Base-by-base conservation (phyloP, 37 sponge, comb jelly and placozoan genomes). In the Mnemiopsis leidyi region DNA sequence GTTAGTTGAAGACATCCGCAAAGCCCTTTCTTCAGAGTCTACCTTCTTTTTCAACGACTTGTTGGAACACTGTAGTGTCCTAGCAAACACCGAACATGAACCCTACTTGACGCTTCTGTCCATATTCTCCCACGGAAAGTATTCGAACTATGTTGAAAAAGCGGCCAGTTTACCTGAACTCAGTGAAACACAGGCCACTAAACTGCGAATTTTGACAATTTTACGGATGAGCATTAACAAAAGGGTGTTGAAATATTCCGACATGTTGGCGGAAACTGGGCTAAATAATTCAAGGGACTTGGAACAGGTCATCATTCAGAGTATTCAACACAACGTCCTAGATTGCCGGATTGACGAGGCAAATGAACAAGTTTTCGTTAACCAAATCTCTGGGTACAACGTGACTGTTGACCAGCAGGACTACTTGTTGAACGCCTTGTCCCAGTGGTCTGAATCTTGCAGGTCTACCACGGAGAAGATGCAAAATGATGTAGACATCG, bases 281-380 rank as follows among this genome's bases (percentile, higher is more conserved):
- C 61, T 38, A 25, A 3, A 33, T 0, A 39, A 18, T 18, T 38
- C 40, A 0, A 3, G 39, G 2, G 90, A 85, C 23, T 38, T 85
- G 40, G 90, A 85, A 40, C 61, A 38, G n/a, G 61, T 85, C 35
- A 25, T 85, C 29, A 85, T 85, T 3, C 40, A 26, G 29, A 40
- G 90, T 39, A 85, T 85, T 39, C 90, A 85, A 61, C 61, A 38
- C 29, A 37, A 37, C 5, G 40, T 85, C 1, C 61, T 85, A 25
- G 61, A 85, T 25, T 85, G 90, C 25, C 38, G 36, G 90, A 85
- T 85, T 2, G 90, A 85, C 61, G 90, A 85, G 36, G 61, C 61
- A 7, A 85, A 38, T 26, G 26, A 26, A 13, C 90, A 40, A 28
- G 90, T 85, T 23, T 85, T 85, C 26, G 61, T 85, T n/a, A 38